phyloP scores from a whole-genome alignment of 2,888 invertebrate species.

The Acanthosepion esculentum region DNA sequence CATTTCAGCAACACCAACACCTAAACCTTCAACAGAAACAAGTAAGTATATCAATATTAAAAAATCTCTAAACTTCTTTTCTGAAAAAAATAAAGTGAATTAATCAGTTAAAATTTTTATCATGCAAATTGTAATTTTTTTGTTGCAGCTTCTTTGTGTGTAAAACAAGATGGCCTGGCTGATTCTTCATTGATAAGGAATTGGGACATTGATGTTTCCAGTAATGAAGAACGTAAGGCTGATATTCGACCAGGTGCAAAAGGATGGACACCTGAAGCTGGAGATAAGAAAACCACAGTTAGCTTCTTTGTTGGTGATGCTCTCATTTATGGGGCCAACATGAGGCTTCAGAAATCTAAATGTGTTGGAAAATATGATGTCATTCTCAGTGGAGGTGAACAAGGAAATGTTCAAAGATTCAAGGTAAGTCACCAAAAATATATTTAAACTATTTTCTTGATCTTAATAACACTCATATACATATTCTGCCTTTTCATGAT shows the following conservation, averaged over 20 bases:
- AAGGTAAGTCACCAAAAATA: neutral
- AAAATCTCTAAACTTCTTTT: too few species aligned
- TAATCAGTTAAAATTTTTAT: too few species aligned
- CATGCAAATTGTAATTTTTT: neutral
- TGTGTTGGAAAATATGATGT: constrained; percentile 35
- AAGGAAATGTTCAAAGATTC: neutral
- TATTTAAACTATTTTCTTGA: too few species aligned
- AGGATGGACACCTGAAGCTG: neutral
- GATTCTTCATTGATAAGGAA: neutral
- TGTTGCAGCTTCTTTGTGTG: neutral
- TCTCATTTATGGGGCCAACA: neutral
- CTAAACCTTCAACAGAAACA: too few species aligned
- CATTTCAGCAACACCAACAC: too few species aligned
- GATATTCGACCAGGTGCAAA: constrained; percentile 23
- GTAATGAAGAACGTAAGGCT: neutral
- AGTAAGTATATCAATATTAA: too few species aligned
- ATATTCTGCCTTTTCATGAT: too few species aligned
- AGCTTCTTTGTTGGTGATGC: neutral
- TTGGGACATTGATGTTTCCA: constrained; percentile 2
- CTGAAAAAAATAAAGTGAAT: too few species aligned
- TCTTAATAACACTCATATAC: too few species aligned
- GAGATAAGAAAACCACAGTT: neutral
- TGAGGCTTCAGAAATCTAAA: neutral
- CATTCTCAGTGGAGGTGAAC: neutral
- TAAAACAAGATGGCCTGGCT: neutral